phyloP scores from a whole-genome alignment of 2,797 vertebrate genomes.

The Eulemur mongoz region DNA sequence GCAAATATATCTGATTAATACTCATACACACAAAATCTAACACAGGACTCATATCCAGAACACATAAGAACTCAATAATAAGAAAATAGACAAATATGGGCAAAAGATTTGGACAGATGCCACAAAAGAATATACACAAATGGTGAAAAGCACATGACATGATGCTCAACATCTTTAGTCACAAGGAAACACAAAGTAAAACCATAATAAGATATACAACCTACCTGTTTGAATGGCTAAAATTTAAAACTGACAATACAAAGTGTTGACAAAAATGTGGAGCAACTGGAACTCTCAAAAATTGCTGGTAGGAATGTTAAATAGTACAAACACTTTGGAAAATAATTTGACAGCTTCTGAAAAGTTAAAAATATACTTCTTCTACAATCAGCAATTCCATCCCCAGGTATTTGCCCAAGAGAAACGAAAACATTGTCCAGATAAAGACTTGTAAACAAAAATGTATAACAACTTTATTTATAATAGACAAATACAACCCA shows the following conservation, averaged over 20 bases:
- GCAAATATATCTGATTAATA: background rate
- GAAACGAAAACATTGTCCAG: background rate
- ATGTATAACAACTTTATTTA: background rate
- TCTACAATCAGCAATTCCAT: background rate
- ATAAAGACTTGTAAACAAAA: background rate
- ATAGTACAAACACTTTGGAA: background rate
- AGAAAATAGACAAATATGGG: background rate
- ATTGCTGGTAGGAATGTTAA: background rate
- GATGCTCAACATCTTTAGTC: background rate
- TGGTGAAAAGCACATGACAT: background rate
- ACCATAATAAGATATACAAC: background rate
- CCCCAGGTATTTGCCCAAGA: background rate
- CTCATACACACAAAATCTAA: background rate
- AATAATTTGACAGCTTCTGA: background rate
- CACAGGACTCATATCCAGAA: background rate
- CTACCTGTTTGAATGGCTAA: background rate
- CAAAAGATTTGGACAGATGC: background rate
- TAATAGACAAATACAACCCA: background rate
- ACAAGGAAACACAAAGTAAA: background rate
- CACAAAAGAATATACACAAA: background rate
- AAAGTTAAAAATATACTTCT: background rate
- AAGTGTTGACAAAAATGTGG: background rate
- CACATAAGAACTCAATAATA: background rate
- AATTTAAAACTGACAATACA: background rate
- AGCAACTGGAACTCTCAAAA: background rate